Evolutionary conservation across 2,113 vertebrate genomes (phyloP).

Genomic region (Felis chaus): DNA sequence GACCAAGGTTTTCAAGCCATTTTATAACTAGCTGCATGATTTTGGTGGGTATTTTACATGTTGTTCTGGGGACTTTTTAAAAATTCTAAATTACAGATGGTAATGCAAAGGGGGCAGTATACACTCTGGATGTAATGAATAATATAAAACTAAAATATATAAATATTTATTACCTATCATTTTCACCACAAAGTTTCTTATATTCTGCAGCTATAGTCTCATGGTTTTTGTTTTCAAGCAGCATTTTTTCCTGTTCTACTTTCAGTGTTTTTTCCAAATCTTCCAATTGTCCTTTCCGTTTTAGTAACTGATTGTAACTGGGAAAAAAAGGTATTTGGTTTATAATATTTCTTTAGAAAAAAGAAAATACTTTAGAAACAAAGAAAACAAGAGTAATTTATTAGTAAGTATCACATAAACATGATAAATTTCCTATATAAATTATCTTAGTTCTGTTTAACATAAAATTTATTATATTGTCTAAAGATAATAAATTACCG

Average conservation of each 20-base stretch:
- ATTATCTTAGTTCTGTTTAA: constrained; percentile 3
- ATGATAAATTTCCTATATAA: not conserved
- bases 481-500: constrained; percentile 84
- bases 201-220: constrained; percentile 90
- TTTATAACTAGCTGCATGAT: not conserved
- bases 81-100: constrained; percentile 4
- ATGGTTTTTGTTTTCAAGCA: constrained; percentile 91
- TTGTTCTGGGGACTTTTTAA: not conserved
- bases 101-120: not conserved
- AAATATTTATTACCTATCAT: constrained; percentile 89
- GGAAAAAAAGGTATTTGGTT: not conserved
- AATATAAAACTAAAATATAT: constrained; percentile 2
- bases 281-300: constrained; percentile 95
- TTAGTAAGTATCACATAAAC: constrained; percentile 14
- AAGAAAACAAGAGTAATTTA: not conserved
- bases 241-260: constrained; percentile 94
- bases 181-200: constrained; percentile 93
- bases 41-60: not conserved
- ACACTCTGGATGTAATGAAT: not conserved
- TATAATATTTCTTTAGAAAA: constrained; percentile 42
- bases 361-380: constrained; percentile 40
- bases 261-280: constrained; percentile 94
- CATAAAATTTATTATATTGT: not conserved
- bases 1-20: not conserved
- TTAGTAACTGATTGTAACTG: constrained; percentile 96